These are phyloP conservation scores for Oithona nana DNA, from an alignment of 2,888 invertebrate genomes.

Conservation along the genomic window DNA sequence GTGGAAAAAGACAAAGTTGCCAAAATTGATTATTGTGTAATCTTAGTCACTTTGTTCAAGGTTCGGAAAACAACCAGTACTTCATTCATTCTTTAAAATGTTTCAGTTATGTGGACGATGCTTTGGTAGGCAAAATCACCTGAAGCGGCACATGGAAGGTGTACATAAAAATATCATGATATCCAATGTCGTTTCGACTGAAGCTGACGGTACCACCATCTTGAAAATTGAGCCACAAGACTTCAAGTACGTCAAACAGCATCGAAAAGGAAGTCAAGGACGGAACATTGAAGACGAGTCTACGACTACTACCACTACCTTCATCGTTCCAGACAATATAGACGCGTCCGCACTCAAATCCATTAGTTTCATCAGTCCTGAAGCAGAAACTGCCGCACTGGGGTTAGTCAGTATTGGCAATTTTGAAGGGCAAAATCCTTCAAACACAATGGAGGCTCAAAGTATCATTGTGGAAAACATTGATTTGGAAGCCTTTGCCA, in stretches of 20 bases:
- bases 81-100: too few relatives aligned
- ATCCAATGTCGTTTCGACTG: neutral
- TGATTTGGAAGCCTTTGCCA: neutral
- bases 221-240: neutral
- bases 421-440: too few relatives aligned
- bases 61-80: too few relatives aligned
- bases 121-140: neutral
- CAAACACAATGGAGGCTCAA: neutral
- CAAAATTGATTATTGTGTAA: too few relatives aligned
- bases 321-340: too few relatives aligned
- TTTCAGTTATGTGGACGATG: neutral
- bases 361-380: neutral
- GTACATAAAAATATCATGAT: conserved; percentile 1
- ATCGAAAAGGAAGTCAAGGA: too few relatives aligned
- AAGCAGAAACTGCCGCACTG: neutral
- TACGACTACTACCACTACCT: too few relatives aligned
- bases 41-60: too few relatives aligned
- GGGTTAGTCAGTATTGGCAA: neutral
- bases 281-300: too few relatives aligned
- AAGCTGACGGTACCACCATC: too few relatives aligned
- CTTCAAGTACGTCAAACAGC: neutral
- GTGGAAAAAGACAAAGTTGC: too few relatives aligned
- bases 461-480: neutral
- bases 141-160: neutral
- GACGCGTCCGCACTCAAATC: too few relatives aligned